Base-by-base conservation (phyloP, 2,888 invertebrate genomes). In the Eremobia ochroleuca region DNA sequence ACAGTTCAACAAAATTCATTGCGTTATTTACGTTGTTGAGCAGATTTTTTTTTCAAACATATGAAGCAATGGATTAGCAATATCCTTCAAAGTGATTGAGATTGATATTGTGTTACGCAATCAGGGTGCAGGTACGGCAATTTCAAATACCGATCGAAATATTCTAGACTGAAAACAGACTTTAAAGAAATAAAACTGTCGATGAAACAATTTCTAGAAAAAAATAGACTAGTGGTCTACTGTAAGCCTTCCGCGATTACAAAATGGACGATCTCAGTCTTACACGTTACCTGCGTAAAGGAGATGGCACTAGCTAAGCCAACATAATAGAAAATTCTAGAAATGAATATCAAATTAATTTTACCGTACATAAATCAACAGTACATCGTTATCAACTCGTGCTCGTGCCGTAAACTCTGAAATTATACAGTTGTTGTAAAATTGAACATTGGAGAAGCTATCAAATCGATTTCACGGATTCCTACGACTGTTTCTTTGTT, bases 401-500 rank as follows among this genome's bases (percentile, higher is more conserved):
- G n/a, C 79, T 55, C 59, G 37, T 58, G 46, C 68, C 46, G 66
- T 83, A 81, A 79, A 83, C 37, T 65, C 0, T n/a, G 28, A 71
- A 52, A 78, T 59, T 55, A 65, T 49, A 69, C 25, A 43, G 64
- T n/a, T 59, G 40, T 49, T 82, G 52, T 65, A 43, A 64, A 80
- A 69, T 77, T 82, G 31, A 52, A 65, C 55, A 79, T 77, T 82
- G 31, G 59, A 65, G 46, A 79, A 49, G 73, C 69, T 40, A 79
- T 34, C 25, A 37, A 81, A 84, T 84, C 25, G 55, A 84, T 82
- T 83, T 73, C 69, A 84, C 31, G 84, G 64, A 61, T 55, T 59
- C 37, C 2, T 55, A 37, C 1, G n/a, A 28, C 49, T 28, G 1
- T 77, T 58, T 68, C 18, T 76, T 73, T 52, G 62, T 52, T 28